Evolutionary conservation across 2,888 invertebrate species (phyloP).

Genomic region (Hyppa rectilinea): DNA sequence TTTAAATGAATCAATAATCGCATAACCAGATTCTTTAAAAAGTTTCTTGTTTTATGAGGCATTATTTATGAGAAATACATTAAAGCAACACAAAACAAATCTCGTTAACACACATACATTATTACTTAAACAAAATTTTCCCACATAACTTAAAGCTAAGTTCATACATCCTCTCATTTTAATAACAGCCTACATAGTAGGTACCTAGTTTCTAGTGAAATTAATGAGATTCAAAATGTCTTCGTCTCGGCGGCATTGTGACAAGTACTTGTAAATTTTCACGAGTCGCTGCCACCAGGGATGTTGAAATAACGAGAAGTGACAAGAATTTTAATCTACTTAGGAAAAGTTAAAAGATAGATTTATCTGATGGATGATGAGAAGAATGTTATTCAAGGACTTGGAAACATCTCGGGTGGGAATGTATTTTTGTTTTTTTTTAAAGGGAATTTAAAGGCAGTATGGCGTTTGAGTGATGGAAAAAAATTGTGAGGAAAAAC

Average conservation of each 20-base stretch:
- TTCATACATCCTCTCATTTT: not conserved
- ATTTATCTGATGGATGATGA: slow-evolving; percentile 19
- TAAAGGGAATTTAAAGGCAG: too few relatives aligned
- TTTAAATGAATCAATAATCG: not conserved
- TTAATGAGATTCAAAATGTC: slow-evolving; percentile 39
- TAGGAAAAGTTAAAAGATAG: slow-evolving; percentile 22
- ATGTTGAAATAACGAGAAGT: slow-evolving; percentile 27
- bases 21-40: not conserved
- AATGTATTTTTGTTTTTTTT: too few relatives aligned
- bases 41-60: not conserved
- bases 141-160: not conserved
- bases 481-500: too few relatives aligned
- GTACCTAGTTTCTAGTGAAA: slow-evolving; percentile 22
- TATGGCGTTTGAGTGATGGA: too few relatives aligned
- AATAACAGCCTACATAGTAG: slow-evolving; percentile 5
- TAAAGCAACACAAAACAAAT: too few relatives aligned
- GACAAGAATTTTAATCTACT: slow-evolving; percentile 38
- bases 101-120: too few relatives aligned
- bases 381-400: too few relatives aligned
- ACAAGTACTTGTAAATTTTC: slow-evolving; percentile 43
- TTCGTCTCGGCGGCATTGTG: slow-evolving; percentile 29
- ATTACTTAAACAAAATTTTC: not conserved
- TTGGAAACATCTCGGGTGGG: too few relatives aligned
- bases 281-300: slow-evolving; percentile 24
- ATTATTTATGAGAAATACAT: too few relatives aligned